Percentiles rank a stretch among this genome's conserved stretches.
phyloP scores from a whole-genome alignment of 2,797 vertebrate genomes.

The Microctenopoma stevenorrisi region DNA sequence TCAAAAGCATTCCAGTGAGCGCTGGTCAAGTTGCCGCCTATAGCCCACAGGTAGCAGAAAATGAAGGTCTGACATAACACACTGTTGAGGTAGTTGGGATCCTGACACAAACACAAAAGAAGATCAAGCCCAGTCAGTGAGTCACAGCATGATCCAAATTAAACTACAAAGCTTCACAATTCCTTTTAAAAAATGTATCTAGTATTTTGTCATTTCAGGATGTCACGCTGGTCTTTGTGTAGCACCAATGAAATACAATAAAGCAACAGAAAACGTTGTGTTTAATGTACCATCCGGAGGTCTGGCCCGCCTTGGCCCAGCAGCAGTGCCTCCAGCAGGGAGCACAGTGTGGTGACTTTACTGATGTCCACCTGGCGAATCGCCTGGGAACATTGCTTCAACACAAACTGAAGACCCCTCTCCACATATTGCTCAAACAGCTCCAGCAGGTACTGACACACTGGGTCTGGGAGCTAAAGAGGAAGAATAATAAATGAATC shows the following conservation, averaged over 20 bases:
- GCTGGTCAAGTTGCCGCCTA: constrained; percentile 86
- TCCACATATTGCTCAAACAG: constrained; percentile 87
- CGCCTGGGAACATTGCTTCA: constrained; percentile 85
- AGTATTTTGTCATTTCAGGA: background rate
- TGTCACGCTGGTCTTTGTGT: background rate
- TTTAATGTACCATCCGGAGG: constrained; percentile 82
- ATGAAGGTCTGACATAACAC: constrained; percentile 87
- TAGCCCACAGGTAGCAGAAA: constrained; percentile 88
- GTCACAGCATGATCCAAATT: background rate
- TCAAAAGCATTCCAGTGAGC: constrained; percentile 85
- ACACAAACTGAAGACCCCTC: constrained; percentile 85
- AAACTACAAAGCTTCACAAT: background rate
- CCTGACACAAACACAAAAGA: constrained; percentile 70
- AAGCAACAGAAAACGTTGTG: constrained; percentile 2
- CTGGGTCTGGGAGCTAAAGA: constrained; percentile 79
- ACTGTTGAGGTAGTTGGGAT: constrained; percentile 74
- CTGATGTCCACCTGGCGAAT: constrained; percentile 91
- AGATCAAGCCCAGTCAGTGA: background rate
- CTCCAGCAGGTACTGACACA: constrained; percentile 80
- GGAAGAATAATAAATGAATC: background rate
- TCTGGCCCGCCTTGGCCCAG: constrained; percentile 79
- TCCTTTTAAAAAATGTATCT: background rate
- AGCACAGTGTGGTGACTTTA: constrained; percentile 90
- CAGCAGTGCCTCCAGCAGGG: constrained; percentile 87
- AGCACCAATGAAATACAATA: background rate